Evolutionary conservation across 2,113 vertebrate genomes (phyloP).

Genomic region (Cephalopholis sonnerati): DNA sequence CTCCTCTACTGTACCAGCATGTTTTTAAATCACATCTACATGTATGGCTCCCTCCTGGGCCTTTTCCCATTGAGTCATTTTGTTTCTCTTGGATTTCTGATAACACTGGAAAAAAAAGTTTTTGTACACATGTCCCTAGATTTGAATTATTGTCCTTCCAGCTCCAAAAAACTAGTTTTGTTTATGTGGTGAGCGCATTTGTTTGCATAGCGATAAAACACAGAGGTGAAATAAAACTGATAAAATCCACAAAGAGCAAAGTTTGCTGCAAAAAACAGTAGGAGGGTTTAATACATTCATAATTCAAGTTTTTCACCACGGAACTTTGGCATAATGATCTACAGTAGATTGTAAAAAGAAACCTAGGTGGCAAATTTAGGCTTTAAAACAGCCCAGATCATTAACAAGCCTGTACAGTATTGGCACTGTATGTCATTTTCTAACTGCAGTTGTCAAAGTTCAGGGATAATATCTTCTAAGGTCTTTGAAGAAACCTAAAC

Average conservation of each 20-base stretch:
- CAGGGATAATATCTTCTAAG: background rate
- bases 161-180: background rate
- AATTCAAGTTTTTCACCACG: background rate
- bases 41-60: background rate
- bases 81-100: background rate
- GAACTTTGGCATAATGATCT: background rate
- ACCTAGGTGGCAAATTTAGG: background rate
- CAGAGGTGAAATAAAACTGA: background rate
- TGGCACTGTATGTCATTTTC: background rate
- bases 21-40: background rate
- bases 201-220: conserved; percentile 11
- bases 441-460: background rate
- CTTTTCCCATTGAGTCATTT: background rate
- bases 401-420: background rate
- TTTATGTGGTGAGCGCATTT: background rate
- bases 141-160: background rate
- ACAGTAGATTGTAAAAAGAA: conserved; percentile 7
- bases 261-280: background rate
- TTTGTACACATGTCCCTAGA: background rate
- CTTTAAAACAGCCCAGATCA: background rate
- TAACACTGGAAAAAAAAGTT: background rate
- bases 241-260: background rate
- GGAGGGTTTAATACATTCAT: background rate
- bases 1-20: background rate
- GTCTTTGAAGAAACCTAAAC: background rate